These are phyloP conservation scores for Hoplias malabaricus DNA, from an alignment of 2,113 vertebrate species.

Conservation along the genomic window DNA sequence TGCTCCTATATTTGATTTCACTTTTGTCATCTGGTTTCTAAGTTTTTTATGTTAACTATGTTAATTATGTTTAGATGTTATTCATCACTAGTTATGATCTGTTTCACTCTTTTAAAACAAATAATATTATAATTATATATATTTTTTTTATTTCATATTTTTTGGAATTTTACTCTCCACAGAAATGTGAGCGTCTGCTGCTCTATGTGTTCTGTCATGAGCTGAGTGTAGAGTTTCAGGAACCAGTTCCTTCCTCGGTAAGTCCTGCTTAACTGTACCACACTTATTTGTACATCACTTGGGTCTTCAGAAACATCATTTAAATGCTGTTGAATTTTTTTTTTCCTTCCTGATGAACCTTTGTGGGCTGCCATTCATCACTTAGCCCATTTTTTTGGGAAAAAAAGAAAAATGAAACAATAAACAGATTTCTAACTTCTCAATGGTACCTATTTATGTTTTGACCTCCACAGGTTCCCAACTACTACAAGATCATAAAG, in stretches of 20 bases:
- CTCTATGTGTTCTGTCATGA: constrained; percentile 95
- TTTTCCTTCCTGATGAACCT: too few species aligned
- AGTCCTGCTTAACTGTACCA: constrained; percentile 58
- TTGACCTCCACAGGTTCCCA: constrained; percentile 84
- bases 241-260: constrained; percentile 91
- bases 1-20: background rate
- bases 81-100: background rate
- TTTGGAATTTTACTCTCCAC: constrained; percentile 46
- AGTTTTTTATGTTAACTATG: background rate
- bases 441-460: background rate
- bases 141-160: background rate
- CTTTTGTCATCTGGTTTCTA: background rate
- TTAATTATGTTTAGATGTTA: background rate
- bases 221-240: constrained; percentile 94
- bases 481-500: constrained; percentile 99
- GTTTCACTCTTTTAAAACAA: background rate
- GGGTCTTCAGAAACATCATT: too few species aligned
- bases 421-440: background rate
- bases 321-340: too few species aligned
- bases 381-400: too few species aligned
- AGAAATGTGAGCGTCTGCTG: constrained; percentile 97
- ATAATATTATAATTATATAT: background rate
- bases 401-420: too few species aligned
- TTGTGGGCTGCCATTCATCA: too few species aligned
- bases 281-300: too few species aligned